Percentiles rank a stretch among this genome's conserved stretches.
Conservation (phyloP, 64 coral and sea anemone species). For the Catalaphyllia jardinei region DNA sequence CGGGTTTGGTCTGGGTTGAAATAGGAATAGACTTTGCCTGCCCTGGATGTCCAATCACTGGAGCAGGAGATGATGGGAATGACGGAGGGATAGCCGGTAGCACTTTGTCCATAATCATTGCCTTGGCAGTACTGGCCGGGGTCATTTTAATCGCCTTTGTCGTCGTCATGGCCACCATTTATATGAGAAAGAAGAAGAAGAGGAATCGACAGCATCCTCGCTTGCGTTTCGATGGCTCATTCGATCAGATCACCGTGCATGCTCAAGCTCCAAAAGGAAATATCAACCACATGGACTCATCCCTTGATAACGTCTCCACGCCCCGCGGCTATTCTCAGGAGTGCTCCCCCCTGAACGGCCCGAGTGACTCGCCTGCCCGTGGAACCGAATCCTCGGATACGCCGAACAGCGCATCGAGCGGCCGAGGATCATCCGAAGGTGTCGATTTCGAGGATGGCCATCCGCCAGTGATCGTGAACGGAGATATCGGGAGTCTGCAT, state of each 20-base stretch:
- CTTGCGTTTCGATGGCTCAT: conserved; percentile 80
- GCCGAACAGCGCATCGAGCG: conserved; percentile 81
- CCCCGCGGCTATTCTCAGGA: conserved; percentile 58
- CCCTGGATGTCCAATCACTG: conserved; percentile 11
- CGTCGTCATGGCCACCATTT: conserved; percentile 62
- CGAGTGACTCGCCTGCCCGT: conserved; percentile 37
- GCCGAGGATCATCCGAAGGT: conserved; percentile 77
- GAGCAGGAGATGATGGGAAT: background rate
- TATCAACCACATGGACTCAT: conserved; percentile 71
- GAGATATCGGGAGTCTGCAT: conserved; percentile 72
- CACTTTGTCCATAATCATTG: conserved; percentile 55
- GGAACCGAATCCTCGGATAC: conserved; percentile 71
- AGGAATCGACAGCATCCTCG: conserved; percentile 50
- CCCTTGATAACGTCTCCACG: conserved; percentile 63
- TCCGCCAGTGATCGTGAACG: conserved; percentile 47
- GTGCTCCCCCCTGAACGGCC: conserved; percentile 70
- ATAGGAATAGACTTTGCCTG: conserved; percentile 50
- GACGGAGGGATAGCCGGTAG: conserved; percentile 16
- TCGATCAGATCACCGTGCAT: conserved; percentile 82
- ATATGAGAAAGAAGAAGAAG: conserved; percentile 60
- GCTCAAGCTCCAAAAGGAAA: conserved; percentile 57
- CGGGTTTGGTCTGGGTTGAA: background rate
- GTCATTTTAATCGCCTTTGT: conserved; percentile 69
- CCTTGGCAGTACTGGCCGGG: conserved; percentile 58
- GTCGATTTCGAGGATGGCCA: conserved; percentile 77